Evolutionary conservation across 2,113 vertebrate species (phyloP), one percentile per base, ranked within the genome.

Genomic region (Planiliza haematocheilus): DNA sequence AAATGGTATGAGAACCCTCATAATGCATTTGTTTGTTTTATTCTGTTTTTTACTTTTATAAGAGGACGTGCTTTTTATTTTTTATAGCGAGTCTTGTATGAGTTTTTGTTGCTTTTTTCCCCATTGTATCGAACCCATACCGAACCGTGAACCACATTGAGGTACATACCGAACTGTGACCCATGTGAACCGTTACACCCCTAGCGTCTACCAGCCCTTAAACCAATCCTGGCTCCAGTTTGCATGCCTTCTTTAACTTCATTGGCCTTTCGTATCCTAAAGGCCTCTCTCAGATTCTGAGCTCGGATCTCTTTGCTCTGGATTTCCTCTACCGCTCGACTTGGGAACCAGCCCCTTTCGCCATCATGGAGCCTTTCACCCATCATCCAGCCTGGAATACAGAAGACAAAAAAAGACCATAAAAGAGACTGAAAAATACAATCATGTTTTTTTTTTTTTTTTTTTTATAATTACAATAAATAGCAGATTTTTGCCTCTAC

Each of bases 301-400:
- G 95, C 95, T 64, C 97, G 93, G 61, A 98, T 94, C 83, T 97
- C 95, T 80, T 95, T 95, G 84, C 95, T 99, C 86, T 96, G 85
- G 83, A 99, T 99, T 86, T 96, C 96, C 78, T 99, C 97, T 8
- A 95, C 95, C 42, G 95, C 95, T 57, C 94, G 94, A 88, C 91
- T 95, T 60, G 97, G 97, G 91, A 99, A 99, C 97, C 97, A 99
- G 84, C 97, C 97, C 89, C 94, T 95, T 86, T 99, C 97, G 13
- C 97, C 95, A 76, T 99, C 97, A 0, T 99, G 97, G 58, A 99
- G 94, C 12, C 97, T 94, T 74, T 99, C 97, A 0, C 96, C 97
- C 81, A 98, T 93, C 91, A 98, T 96, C 97, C 97, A 99, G n/a
- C 97, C 97, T 97, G 88, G 2, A 65, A 60, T 10, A 75, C 20